Evolutionary conservation across 2,797 vertebrate species (phyloP), one percentile per base, ranked within the genome.

Genomic region (Schizopygopsis malacanthus): DNA sequence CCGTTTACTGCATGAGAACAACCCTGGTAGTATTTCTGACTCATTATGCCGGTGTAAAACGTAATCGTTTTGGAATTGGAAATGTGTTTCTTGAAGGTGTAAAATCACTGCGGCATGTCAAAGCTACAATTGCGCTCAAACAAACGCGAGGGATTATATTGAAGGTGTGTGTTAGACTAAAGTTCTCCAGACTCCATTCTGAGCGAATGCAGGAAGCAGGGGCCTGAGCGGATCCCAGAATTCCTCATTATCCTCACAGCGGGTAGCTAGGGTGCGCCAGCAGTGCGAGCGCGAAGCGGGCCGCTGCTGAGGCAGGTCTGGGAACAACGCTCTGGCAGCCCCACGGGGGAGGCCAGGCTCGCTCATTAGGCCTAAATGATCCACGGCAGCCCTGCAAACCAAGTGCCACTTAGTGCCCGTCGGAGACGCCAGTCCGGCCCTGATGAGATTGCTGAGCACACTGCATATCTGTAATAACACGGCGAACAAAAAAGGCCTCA

Each of bases 141-240:
- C 92, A 94, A 95, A 89, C 95, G 91, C 94, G 89, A 86, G 84
- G 92, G 93, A 94, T 95, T 95, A 94, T 94, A 93, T 91, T 89
- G 88, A 85, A 94, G 92, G 91, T 92, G 93, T 93, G 87, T 84
- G 93, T 91, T 91, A 93, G 93, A 92, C 94, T 94, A 94, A 95
- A 94, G 94, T 95, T 95, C 94, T 95, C 93, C 93, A 95, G 84
- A 88, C 93, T 95, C 91, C 90, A 94, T 95, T 95, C 94, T 92
- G 93, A 93, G 92, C 94, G 92, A 95, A 95, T 93, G 93, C 94
- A 95, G 93, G 94, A 95, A 94, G 95, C 94, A 93, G 86, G 85
- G 92, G 94, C 94, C 95, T 95, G 95, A 95, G 95, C 94, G 94
- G 95, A 95, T 95, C 95, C 94, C 93, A 95, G 94, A 96, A 96